phyloP scores from a whole-genome alignment of 1,140 invertebrate species.

The Aphaenogaster floridana region DNA sequence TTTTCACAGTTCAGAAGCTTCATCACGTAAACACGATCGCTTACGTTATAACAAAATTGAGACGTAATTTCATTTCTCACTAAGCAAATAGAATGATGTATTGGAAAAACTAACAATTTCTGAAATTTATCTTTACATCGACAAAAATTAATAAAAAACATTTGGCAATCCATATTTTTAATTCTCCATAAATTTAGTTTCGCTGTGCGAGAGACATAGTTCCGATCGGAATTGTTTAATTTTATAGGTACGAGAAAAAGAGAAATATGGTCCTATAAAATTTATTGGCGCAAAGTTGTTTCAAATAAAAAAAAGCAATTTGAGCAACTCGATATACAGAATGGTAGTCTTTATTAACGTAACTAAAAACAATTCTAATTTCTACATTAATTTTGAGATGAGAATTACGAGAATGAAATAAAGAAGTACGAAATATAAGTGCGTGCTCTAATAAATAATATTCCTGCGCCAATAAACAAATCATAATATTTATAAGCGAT shows the following conservation, averaged over 20 bases:
- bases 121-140: conserved; percentile 38
- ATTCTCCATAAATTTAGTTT: conserved; percentile 56
- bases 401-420: not conserved
- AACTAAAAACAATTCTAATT: conserved; percentile 25
- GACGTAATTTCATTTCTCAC: conserved; percentile 6
- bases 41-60: not conserved
- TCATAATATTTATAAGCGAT: not conserved
- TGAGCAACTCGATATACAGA: conserved; percentile 17
- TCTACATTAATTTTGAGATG: conserved; percentile 13
- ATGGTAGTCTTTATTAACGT: conserved; percentile 6
- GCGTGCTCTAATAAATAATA: not conserved
- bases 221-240: conserved; percentile 50
- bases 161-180: conserved; percentile 55
- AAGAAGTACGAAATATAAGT: not conserved
- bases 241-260: conserved; percentile 27
- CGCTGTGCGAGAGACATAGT: conserved; percentile 6
- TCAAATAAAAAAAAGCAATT: conserved; percentile 49
- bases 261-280: conserved; percentile 42
- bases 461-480: not conserved
- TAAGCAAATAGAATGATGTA: conserved; percentile 11
- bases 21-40: not conserved
- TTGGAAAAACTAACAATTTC: conserved; percentile 19
- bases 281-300: conserved; percentile 50
- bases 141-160: conserved; percentile 53
- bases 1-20: not conserved